These are phyloP conservation scores for Palloptera scutellata DNA, from an alignment of 2,888 invertebrate genomes.

Conservation along the genomic window DNA sequence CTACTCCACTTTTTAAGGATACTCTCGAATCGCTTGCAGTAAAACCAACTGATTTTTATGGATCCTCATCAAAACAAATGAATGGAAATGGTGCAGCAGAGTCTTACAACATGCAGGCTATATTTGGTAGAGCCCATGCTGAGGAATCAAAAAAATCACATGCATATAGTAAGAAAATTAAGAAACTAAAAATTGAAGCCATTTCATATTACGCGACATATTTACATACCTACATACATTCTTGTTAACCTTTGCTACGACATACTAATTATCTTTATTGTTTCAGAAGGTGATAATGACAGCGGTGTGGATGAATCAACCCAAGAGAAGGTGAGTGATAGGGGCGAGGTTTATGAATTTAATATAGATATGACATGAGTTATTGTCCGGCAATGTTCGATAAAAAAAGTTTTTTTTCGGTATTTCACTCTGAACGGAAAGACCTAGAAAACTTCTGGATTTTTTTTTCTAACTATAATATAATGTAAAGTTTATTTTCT, in stretches of 20 bases:
- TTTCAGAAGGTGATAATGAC: slow-evolving; percentile 83
- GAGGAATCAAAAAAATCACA: slow-evolving; percentile 33
- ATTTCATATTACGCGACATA: slow-evolving; percentile 26
- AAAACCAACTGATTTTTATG: slow-evolving; percentile 30
- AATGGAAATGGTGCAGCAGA: slow-evolving; percentile 31
- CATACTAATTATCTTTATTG: slow-evolving; percentile 48
- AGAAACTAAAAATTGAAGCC: slow-evolving; percentile 28
- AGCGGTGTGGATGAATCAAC: slow-evolving; percentile 84
- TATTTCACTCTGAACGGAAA: too few species aligned
- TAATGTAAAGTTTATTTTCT: too few species aligned
- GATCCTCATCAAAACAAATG: background rate
- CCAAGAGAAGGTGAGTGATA: slow-evolving; percentile 77
- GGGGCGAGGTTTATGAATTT: background rate
- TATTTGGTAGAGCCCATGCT: background rate
- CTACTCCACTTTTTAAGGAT: slow-evolving; percentile 45
- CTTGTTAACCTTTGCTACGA: slow-evolving; percentile 15
- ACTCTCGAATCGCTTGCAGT: slow-evolving; percentile 27
- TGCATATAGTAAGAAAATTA: slow-evolving; percentile 43
- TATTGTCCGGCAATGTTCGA: background rate
- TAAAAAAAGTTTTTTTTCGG: too few species aligned
- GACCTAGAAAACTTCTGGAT: too few species aligned
- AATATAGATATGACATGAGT: background rate
- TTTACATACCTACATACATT: background rate
- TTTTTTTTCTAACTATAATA: too few species aligned
- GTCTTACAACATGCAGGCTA: slow-evolving; percentile 19